A percentile compares a stretch with the other conserved stretches of the same genome.
These are phyloP conservation scores for Aleadryas rufinucha DNA, from an alignment of 2,113 vertebrate genomes.

Conservation along the genomic window DNA sequence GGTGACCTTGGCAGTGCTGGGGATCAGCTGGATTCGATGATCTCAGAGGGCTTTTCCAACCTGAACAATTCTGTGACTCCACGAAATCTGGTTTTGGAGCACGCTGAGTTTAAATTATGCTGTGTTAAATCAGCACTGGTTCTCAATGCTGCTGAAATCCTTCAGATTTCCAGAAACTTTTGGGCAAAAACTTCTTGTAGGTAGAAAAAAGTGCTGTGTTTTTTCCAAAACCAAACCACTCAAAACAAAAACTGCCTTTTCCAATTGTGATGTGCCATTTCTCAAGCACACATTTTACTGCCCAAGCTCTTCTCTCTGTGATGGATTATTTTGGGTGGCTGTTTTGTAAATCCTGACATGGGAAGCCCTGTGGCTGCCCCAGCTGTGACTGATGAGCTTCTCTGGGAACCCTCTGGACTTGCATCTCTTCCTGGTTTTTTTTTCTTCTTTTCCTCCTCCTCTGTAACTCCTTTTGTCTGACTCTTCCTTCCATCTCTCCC, in stretches of 20 bases:
- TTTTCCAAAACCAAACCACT: background rate
- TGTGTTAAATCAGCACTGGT: background rate
- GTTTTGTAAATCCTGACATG: background rate
- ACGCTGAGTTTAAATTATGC: background rate
- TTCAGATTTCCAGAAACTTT: background rate
- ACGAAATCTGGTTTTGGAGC: background rate
- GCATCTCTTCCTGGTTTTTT: too few species aligned
- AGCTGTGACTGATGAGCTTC: constrained; percentile 8
- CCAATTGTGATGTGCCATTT: background rate
- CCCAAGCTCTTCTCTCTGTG: background rate
- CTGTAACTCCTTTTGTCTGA: background rate
- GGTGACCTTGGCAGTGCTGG: background rate
- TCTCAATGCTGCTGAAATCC: background rate
- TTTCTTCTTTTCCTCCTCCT: background rate
- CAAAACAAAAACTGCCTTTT: background rate
- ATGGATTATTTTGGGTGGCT: background rate
- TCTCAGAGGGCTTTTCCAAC: background rate
- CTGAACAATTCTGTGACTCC: background rate
- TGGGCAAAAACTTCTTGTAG: background rate
- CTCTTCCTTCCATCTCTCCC: background rate
- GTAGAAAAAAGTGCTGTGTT: background rate
- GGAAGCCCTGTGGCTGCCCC: constrained; percentile 21
- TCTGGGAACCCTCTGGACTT: background rate
- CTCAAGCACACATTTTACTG: background rate
- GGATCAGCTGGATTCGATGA: background rate